Evolutionary conservation across 30 jellyfish, hydroid and myxozoan species (phyloP), one percentile per base, ranked within the genome.

Genomic region (Hydractinia symbiolongicarpus): DNA sequence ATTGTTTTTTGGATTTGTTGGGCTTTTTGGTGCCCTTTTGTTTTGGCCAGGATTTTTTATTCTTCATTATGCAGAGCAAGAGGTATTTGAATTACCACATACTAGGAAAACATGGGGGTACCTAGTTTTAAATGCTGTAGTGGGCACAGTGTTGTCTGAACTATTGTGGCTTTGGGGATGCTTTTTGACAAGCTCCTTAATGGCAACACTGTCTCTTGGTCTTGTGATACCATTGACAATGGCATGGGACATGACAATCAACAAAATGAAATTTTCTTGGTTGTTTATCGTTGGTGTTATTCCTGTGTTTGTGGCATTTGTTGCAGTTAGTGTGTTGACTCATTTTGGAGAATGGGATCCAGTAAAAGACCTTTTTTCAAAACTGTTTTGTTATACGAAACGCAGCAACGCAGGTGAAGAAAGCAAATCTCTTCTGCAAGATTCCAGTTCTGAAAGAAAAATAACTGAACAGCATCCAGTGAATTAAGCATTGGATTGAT

Each of bases 321-420:
- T 93, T 60, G 96, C 90, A 56, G 94, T 93, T 53, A 79, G 84
- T 61, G 62, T 87, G 52, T 69, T 93, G 67, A 91, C 95, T 5
- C 96, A 87, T 61, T 93, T 87, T 79, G 95, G 87, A 55, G 98
- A 88, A 79, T 93, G 95, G 95, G 98, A 93, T 53, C 98, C 98
- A 5, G 95, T 84, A 40, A 50, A 85, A 75, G 90, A 93, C 79
- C 40, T 56, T 44, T 55, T 82, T 17, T 7, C 40, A 13, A 64
- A 64, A 64, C 40, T 7, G 74, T 64, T 44, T 51, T 30, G 44
- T 30, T 30, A 30, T 30, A 2, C 44, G 44, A 30, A 30, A 30
- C 44, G 44, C 44, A 30, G 52, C 19, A 64, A 64, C 17, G 4
- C 51, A 30, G 81, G 8, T 8, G 81, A 72, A 72, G 81, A 72